Evolutionary conservation across 2,888 invertebrate genomes (phyloP), one percentile per base, ranked within the genome.

Genomic region (Leptarthrus brevirostris): DNA sequence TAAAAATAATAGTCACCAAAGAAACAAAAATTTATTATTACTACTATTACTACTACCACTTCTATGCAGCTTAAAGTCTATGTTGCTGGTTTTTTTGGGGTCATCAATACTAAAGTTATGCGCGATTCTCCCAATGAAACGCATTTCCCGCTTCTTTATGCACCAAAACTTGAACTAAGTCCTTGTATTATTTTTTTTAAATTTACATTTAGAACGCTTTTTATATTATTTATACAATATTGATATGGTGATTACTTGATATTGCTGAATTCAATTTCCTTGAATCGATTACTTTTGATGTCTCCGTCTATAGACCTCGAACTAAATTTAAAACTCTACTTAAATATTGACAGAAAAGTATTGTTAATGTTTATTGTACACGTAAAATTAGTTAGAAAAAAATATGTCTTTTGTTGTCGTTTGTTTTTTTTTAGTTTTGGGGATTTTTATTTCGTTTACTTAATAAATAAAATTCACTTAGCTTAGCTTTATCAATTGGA

Each of bases 171-270:
- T 64, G 24, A 69, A 69, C 34, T 26, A 26, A 54, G 0, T 69
- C 52, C 20, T 20, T 69, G 16, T 52, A 3, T 49, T n/a, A n/a
- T 69, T 30, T 69, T 69, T 10, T 8, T 52, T 36, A 52, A 69
- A 52, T 20, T 69, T 69, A 52, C 12, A 69, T 22, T 69, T 69
- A 69, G 20, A 69, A 24, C 34, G 49, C 5, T 52, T 52, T 18
- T 34, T 26, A 66, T 20, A 49, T 26, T 66, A 49, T 16, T 66
- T 52, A 69, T 69, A 64, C 34, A 69, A 52, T 69, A 52, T 52
- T 69, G 69, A 69, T 69, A 69, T 69, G 69, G 69, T 69, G 30
- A 69, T 49, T 69, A 52, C 20, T 69, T 69, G 69, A 69, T 69
- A 69, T 69, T 69, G 69, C 69, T 69, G 69, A 26, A 22, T 34